A percentile compares a stretch with the other conserved stretches of the same genome.
phyloP scores from a whole-genome alignment of 2,113 vertebrate genomes.

The Rhynchomys soricoides region DNA sequence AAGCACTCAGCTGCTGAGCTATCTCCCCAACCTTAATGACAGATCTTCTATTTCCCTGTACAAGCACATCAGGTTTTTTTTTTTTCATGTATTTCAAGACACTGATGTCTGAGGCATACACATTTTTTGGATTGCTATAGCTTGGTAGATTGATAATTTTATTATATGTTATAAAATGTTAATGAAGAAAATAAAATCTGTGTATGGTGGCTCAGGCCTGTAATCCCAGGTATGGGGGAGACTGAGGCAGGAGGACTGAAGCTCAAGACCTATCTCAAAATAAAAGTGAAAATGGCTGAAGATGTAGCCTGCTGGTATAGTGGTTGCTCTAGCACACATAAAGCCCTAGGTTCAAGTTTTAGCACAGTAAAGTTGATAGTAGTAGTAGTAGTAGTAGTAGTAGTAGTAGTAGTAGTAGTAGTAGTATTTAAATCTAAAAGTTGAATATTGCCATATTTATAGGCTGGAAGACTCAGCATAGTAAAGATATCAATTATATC shows the following conservation, averaged over 20 bases:
- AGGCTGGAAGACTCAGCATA: slow-evolving; percentile 8
- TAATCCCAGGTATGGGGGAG: not conserved
- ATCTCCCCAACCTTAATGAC: not conserved
- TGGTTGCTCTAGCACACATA: not conserved
- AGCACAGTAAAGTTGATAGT: too few species aligned
- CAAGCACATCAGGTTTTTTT: not conserved
- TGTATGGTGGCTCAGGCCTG: not conserved
- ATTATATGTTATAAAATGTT: slow-evolving; percentile 42
- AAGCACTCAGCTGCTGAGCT: not conserved
- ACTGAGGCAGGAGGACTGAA: not conserved
- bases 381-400: too few species aligned
- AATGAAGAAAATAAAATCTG: slow-evolving; percentile 32
- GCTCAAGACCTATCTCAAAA: not conserved
- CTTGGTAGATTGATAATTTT: not conserved
- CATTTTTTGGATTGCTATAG: not conserved
- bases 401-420: too few species aligned
- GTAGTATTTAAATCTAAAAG: not conserved
- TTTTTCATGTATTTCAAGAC: not conserved
- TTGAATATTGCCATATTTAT: slow-evolving; percentile 31
- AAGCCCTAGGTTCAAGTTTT: not conserved
- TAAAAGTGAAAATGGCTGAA: not conserved
- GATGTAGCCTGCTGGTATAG: not conserved
- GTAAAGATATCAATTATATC: slow-evolving; percentile 30
- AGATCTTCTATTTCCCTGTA: not conserved
- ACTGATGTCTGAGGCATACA: not conserved